Evolutionary conservation across 2,797 vertebrate species (phyloP).

Genomic region (Perodicticus potto): DNA sequence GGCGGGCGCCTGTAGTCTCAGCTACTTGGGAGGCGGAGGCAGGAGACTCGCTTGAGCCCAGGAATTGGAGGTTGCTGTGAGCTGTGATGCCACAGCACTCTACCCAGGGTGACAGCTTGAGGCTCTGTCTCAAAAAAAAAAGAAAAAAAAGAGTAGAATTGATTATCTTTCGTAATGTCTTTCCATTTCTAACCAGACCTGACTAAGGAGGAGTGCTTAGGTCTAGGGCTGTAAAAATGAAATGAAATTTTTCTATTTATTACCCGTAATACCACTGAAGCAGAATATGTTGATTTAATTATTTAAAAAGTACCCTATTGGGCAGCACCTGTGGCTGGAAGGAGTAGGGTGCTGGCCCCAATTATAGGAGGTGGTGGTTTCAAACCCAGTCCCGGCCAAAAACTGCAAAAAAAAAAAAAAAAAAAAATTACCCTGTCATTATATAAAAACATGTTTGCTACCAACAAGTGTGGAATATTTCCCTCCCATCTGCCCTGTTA

Average conservation of each 20-base stretch:
- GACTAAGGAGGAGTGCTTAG: conserved; percentile 30
- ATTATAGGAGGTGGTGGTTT: no score
- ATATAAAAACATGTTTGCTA: neutral
- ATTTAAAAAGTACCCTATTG: neutral
- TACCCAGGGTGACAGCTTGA: no score
- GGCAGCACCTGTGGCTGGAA: no score
- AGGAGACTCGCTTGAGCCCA: no score
- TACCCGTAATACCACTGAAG: conserved; percentile 8
- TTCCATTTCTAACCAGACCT: conserved; percentile 45
- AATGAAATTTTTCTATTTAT: conserved; percentile 49
- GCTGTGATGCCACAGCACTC: no score
- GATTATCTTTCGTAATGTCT: conserved; percentile 50
- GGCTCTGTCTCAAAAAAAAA: no score
- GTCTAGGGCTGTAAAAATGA: conserved; percentile 39
- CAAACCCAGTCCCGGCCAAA: no score
- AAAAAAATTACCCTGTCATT: neutral
- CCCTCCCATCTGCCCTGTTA: neutral
- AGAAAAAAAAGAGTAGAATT: neutral
- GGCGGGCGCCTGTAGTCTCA: no score
- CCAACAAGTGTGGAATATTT: neutral
- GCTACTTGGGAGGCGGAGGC: no score
- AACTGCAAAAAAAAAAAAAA: neutral
- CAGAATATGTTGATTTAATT: neutral
- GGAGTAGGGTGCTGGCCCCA: no score
- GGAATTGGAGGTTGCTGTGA: no score